phyloP scores from a whole-genome alignment of 2,888 invertebrate species.

The Trichogramma evanescens region DNA sequence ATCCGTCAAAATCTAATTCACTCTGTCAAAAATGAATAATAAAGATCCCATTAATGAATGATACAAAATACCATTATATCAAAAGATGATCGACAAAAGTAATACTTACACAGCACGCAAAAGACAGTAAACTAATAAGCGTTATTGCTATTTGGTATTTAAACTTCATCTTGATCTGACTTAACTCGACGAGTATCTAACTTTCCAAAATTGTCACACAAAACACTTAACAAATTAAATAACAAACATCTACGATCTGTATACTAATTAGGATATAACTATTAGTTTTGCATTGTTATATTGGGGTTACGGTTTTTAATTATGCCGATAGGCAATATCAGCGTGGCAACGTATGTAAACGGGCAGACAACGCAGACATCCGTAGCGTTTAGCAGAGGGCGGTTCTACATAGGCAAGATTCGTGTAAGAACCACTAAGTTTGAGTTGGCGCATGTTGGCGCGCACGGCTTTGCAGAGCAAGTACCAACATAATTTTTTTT shows the following conservation, averaged over 20 bases:
- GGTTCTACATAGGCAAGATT: no score
- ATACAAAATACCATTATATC: background rate
- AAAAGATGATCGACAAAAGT: background rate
- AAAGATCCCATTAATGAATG: background rate
- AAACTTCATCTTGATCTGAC: background rate
- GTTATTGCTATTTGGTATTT: background rate
- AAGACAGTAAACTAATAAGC: slow-evolving; percentile 12
- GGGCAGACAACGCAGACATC: no score
- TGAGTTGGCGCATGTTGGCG: no score
- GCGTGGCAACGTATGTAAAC: no score
- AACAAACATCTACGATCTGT: background rate
- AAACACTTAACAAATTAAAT: background rate
- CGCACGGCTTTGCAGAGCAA: no score
- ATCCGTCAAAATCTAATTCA: slow-evolving; percentile 67
- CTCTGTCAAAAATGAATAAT: slow-evolving; percentile 43
- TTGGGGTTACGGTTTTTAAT: no score
- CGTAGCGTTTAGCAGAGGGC: no score
- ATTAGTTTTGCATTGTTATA: background rate
- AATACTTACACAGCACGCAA: slow-evolving; percentile 18
- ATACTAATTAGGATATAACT: background rate
- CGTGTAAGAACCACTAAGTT: no score
- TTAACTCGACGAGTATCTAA: slow-evolving; percentile 6
- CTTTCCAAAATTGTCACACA: background rate
- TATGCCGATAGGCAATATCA: no score
- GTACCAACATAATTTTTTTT: no score